Evolutionary conservation across 2,113 vertebrate genomes (phyloP).

Genomic region (Sarotherodon lohbergeri): DNA sequence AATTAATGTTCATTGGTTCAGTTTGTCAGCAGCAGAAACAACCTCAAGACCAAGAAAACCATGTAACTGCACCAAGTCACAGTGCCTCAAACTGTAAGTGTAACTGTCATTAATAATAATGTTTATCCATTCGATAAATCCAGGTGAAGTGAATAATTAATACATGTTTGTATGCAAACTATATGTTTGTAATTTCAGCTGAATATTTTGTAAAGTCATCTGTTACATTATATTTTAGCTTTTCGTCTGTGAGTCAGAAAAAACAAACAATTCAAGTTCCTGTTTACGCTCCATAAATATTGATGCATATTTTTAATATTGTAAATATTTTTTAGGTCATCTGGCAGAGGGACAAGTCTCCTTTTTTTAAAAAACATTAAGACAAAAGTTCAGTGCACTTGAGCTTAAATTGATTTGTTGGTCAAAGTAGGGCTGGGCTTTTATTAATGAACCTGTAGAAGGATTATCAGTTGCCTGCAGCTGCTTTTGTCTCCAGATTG

Average conservation of each 20-base stretch:
- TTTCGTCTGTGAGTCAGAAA: neutral
- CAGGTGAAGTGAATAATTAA: neutral
- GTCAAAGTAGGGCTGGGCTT: neutral
- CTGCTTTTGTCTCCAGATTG: neutral
- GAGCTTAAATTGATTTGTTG: neutral
- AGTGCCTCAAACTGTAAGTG: slow-evolving; percentile 97
- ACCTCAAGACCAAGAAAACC: slow-evolving; percentile 92
- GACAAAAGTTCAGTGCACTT: neutral
- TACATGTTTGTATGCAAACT: neutral
- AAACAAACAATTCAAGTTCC: neutral
- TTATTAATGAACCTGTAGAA: neutral
- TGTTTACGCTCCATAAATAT: neutral
- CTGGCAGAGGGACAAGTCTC: neutral
- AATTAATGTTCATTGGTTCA: neutral
- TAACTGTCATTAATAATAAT: neutral
- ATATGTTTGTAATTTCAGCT: neutral
- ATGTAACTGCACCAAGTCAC: slow-evolving; percentile 97
- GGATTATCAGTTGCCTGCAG: neutral
- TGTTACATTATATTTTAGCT: neutral
- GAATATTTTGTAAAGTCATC: neutral
- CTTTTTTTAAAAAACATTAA: neutral
- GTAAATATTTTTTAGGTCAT: neutral
- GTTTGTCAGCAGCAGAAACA: slow-evolving; percentile 83
- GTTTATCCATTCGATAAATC: neutral
- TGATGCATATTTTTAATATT: neutral